phyloP scores from a whole-genome alignment of 2,113 vertebrate species.

The Nymphicus hollandicus region DNA sequence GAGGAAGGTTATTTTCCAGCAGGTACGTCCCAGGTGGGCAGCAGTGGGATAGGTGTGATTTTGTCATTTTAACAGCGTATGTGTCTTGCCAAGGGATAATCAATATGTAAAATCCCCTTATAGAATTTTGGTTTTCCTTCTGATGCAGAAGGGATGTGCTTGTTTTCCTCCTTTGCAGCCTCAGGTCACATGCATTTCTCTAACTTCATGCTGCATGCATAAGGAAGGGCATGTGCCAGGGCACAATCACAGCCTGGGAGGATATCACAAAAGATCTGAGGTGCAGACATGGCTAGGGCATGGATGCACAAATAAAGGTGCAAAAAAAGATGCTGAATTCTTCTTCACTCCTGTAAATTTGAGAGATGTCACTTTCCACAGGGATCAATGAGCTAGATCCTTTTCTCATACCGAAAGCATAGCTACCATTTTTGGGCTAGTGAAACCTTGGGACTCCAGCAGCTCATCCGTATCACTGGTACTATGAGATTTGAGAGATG shows the following conservation, averaged over 20 bases:
- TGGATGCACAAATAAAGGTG: not conserved
- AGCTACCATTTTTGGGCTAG: not conserved
- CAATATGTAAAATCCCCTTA: not conserved
- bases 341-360: not conserved
- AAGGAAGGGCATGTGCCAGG: not conserved
- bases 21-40: not conserved
- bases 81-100: not conserved
- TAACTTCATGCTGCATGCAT: fast-evolving
- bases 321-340: not conserved
- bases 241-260: not conserved
- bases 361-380: not conserved
- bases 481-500: not conserved
- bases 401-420: not conserved
- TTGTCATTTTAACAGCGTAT: not conserved
- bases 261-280: not conserved
- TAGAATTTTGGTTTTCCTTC: not conserved
- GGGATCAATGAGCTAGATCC: not conserved
- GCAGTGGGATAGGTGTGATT: not conserved
- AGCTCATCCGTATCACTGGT: not conserved
- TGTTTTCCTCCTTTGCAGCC: not conserved
- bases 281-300: not conserved
- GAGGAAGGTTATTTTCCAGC: not conserved
- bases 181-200: not conserved
- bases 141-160: not conserved
- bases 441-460: not conserved